phyloP scores from a whole-genome alignment of 2,888 invertebrate genomes.

The Lysandra bellargus region DNA sequence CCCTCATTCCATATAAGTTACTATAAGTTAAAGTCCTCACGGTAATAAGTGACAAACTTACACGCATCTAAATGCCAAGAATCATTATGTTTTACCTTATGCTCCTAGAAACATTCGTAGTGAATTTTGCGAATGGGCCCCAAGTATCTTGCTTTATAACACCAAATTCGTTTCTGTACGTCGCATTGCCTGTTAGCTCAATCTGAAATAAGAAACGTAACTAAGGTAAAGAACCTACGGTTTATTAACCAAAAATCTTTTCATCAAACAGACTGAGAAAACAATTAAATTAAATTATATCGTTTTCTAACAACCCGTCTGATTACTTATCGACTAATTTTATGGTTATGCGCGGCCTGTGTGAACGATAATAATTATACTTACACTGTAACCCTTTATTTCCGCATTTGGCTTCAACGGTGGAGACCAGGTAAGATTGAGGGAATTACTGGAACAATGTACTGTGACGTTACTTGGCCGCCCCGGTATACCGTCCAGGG shows the following conservation, averaged over 20 bases:
- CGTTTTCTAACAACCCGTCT: no score
- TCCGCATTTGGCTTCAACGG: conserved; percentile 88
- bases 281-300: no score
- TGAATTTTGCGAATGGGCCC: conserved; percentile 67
- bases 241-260: no score
- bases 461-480: conserved; percentile 85
- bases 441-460: conserved; percentile 78
- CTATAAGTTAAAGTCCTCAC: no score
- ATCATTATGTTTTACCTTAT: conserved; percentile 50
- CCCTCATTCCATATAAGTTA: no score
- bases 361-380: conserved; percentile 44
- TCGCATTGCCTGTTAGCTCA: conserved; percentile 74
- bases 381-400: conserved; percentile 88
- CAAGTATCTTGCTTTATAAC: conserved; percentile 58
- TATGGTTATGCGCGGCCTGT: no score
- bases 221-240: no score
- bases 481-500: conserved; percentile 90
- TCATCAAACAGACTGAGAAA: no score
- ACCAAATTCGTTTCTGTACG: conserved; percentile 72
- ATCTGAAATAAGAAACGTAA: conserved; percentile 53
- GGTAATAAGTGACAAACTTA: no score
- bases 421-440: conserved; percentile 86
- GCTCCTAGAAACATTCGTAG: conserved; percentile 56
- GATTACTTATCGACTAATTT: no score
- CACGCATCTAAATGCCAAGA: no score